Percentiles rank a stretch among this genome's conserved stretches.
Evolutionary conservation across 2,797 vertebrate genomes (phyloP).

Genomic region (Agapornis canus): DNA sequence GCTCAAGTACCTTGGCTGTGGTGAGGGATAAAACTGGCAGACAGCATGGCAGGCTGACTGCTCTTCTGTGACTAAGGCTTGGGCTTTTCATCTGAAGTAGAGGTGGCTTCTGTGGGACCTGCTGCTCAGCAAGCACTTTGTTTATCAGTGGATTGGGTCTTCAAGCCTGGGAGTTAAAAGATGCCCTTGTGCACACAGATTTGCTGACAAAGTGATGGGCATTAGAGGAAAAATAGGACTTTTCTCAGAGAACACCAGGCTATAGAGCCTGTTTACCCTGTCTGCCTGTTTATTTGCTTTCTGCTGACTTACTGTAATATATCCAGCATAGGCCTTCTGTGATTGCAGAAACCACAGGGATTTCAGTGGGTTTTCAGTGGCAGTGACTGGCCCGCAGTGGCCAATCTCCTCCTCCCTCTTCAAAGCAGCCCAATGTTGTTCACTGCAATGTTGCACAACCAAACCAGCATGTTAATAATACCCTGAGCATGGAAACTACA

Average conservation of each 20-base stretch:
- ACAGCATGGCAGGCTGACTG: not conserved
- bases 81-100: not conserved
- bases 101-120: not conserved
- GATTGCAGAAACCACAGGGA: not conserved
- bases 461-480: not conserved
- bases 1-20: not conserved
- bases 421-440: not conserved
- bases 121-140: not conserved
- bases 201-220: not conserved
- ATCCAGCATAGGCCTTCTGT: not conserved
- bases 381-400: not conserved
- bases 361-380: not conserved
- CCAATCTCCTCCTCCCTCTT: not conserved
- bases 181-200: not conserved
- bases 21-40: not conserved
- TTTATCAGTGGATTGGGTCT: not conserved
- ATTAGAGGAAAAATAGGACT: not conserved
- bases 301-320: not conserved
- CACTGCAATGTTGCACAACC: not conserved
- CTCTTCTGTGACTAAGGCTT: not conserved
- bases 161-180: not conserved
- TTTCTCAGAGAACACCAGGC: not conserved
- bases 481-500: not conserved
- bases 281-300: slow-evolving; percentile 20
- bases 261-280: slow-evolving; percentile 23